Evolutionary conservation across 2,797 vertebrate species (phyloP).

Genomic region (Phoeniculus purpureus): DNA sequence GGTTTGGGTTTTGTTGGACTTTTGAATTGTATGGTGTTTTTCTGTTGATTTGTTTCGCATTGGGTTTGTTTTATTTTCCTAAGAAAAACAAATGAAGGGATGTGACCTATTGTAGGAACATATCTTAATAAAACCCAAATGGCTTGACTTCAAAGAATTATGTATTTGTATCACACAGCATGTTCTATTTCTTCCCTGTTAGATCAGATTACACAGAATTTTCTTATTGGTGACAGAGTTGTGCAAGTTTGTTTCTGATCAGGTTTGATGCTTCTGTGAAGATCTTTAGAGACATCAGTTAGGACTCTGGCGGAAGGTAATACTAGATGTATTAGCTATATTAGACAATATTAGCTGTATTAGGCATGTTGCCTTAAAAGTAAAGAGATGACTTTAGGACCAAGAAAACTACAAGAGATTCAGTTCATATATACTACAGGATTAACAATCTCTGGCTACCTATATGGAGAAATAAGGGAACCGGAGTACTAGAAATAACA

Average conservation of each 20-base stretch:
- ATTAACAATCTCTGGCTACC: neutral
- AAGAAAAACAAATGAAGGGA: neutral
- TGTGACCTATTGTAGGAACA: neutral
- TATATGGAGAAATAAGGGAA: neutral
- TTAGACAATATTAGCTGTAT: neutral
- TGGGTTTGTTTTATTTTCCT: neutral
- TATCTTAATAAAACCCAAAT: neutral
- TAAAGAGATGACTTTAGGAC: neutral
- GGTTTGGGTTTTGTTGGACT: neutral
- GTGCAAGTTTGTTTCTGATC: constrained; percentile 21
- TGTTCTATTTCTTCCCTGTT: constrained; percentile 1
- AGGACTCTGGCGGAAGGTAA: neutral
- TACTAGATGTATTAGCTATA: neutral
- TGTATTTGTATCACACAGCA: neutral
- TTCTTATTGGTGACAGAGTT: neutral
- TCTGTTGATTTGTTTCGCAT: neutral
- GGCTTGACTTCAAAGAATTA: constrained; percentile 37
- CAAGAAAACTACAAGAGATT: neutral
- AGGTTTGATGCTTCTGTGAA: neutral
- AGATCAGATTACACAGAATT: neutral
- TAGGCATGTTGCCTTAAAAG: neutral
- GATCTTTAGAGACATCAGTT: neutral
- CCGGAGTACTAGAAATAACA: neutral
- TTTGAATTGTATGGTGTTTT: neutral
- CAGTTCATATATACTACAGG: neutral